A percentile compares a stretch with the other conserved stretches of the same genome.
Conservation (phyloP, 2,113 vertebrate genomes). For the Sinosuthora webbiana region DNA sequence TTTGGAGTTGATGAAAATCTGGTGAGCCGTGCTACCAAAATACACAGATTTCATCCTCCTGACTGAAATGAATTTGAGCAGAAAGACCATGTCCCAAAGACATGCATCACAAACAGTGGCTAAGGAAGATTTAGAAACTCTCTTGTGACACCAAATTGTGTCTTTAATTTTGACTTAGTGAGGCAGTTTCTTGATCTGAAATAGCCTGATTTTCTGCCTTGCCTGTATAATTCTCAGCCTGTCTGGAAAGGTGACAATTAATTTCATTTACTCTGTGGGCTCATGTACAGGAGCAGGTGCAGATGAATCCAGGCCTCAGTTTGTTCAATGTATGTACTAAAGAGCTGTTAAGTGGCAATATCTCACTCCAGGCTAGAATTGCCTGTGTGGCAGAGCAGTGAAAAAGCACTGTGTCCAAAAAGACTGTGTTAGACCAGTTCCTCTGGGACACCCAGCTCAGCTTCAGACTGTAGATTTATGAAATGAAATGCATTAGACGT, state of each 20-base stretch:
- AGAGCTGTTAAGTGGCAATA: constrained; percentile 19
- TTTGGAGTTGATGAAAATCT: not conserved
- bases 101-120: rapidly evolving
- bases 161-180: not conserved
- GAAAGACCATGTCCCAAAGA: not conserved
- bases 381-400: not conserved
- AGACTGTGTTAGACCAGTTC: not conserved
- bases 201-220: not conserved
- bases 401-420: not conserved
- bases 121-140: not conserved
- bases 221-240: not conserved
- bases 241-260: not conserved
- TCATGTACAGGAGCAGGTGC: not conserved
- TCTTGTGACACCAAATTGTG: not conserved
- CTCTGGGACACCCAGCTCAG: constrained; percentile 11
- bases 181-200: not conserved
- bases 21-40: not conserved
- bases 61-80: not conserved
- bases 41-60: not conserved
- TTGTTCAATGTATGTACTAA: not conserved
- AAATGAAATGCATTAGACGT: constrained; percentile 19
- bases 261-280: not conserved
- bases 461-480: constrained; percentile 18
- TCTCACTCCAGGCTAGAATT: not conserved
- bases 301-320: not conserved